These are phyloP conservation scores for Ammospiza nelsoni DNA, from an alignment of 2,113 vertebrate genomes.

Conservation along the genomic window DNA sequence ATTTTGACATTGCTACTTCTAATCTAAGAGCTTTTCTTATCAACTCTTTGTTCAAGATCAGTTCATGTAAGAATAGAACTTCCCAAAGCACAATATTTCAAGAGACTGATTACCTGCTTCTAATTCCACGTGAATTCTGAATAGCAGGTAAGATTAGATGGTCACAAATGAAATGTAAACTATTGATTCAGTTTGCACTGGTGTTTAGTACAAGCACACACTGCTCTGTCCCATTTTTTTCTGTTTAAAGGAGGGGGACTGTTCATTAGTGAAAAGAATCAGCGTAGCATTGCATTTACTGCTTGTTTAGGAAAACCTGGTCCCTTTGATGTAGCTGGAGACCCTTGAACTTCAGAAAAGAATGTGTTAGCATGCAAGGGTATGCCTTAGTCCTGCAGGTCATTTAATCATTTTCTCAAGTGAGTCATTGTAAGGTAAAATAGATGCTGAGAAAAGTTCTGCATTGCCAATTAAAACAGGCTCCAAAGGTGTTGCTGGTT, in stretches of 20 bases:
- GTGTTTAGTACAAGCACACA: conserved; percentile 15
- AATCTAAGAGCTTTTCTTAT: not conserved
- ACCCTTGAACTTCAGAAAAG: conserved; percentile 67
- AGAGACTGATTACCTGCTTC: not conserved
- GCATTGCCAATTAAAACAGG: conserved; percentile 54
- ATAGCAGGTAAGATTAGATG: conserved; percentile 43
- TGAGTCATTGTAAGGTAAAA: conserved; percentile 56
- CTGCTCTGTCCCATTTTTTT: not conserved
- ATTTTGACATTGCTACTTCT: not conserved
- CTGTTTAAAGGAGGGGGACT: not conserved
- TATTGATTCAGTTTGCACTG: not conserved
- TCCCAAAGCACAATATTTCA: not conserved
- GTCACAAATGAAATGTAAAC: conserved; percentile 29
- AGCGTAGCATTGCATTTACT: conserved; percentile 33
- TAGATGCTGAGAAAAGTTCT: conserved; percentile 51
- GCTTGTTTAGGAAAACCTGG: not conserved
- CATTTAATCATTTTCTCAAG: conserved; percentile 53
- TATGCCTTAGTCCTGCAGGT: conserved; percentile 28
- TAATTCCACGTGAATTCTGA: conserved; percentile 19
- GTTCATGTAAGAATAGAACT: not conserved
- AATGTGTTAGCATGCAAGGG: conserved; percentile 17
- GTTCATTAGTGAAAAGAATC: conserved; percentile 61
- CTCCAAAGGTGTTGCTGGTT: conserved; percentile 50
- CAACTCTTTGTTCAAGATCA: not conserved
- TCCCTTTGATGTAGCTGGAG: conserved; percentile 59